phyloP scores from a whole-genome alignment of 2,888 invertebrate genomes.

The Drosophila histrio region DNA sequence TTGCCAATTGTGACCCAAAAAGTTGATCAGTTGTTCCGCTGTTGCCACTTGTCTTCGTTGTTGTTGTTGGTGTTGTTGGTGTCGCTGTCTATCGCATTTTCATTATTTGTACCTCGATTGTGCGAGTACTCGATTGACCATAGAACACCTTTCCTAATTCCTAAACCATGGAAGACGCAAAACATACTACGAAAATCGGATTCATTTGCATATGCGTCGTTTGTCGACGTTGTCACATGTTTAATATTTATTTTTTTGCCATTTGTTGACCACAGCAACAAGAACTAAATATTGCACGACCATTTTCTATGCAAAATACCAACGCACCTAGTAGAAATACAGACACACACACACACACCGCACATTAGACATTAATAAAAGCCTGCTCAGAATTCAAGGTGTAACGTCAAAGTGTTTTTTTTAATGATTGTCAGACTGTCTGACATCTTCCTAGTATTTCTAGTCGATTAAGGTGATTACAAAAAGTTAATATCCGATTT shows the following conservation, averaged over 20 bases:
- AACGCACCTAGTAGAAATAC: constrained; percentile 16
- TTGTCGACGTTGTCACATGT: constrained; percentile 43
- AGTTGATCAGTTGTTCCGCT: constrained; percentile 28
- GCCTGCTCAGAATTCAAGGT: constrained; percentile 42
- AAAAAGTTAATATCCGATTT: background rate
- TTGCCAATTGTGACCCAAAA: constrained; percentile 41
- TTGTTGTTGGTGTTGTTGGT: background rate
- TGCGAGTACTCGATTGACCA: constrained; percentile 29
- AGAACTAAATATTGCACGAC: constrained; percentile 52
- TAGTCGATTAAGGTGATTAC: background rate
- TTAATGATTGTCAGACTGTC: constrained; percentile 15
- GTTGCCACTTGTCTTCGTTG: constrained; percentile 6
- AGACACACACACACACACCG: constrained; percentile 14
- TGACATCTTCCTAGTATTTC: background rate
- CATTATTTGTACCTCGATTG: constrained; percentile 17
- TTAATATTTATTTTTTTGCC: constrained; percentile 80
- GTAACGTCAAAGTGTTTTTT: constrained; percentile 23
- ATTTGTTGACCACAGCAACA: constrained; percentile 75
- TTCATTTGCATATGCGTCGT: constrained; percentile 55
- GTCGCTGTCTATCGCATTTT: constrained; percentile 12
- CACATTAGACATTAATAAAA: constrained; percentile 29
- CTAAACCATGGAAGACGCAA: constrained; percentile 18
- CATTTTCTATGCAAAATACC: constrained; percentile 18
- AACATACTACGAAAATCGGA: constrained; percentile 3
- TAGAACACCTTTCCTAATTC: constrained; percentile 42